These are phyloP conservation scores for Trichonephila inaurata DNA, from an alignment of 1,140 invertebrate species.

Conservation along the genomic window DNA sequence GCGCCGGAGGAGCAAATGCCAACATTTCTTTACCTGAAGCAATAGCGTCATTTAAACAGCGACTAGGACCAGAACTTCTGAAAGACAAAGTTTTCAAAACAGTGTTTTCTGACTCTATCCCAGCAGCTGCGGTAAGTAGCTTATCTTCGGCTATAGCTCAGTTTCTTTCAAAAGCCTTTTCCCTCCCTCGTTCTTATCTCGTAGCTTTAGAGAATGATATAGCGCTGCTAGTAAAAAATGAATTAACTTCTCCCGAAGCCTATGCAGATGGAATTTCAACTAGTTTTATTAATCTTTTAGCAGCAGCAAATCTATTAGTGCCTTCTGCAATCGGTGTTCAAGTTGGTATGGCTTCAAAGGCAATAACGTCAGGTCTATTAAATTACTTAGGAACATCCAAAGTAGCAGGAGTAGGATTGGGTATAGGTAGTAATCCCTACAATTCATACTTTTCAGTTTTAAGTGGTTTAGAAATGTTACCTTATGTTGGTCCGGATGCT, in stretches of 20 bases:
- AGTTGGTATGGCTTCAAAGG: slow-evolving; percentile 60
- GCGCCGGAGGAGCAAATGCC: background rate
- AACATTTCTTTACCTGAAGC: background rate
- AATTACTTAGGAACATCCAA: slow-evolving; percentile 47
- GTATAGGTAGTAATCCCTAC: slow-evolving; percentile 57
- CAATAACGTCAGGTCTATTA: slow-evolving; percentile 43
- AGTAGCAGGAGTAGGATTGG: slow-evolving; percentile 58
- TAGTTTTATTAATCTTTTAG: slow-evolving; percentile 43
- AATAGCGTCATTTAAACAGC: slow-evolving; percentile 19
- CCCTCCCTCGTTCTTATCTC: slow-evolving; percentile 36
- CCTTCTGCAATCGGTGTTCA: slow-evolving; percentile 33
- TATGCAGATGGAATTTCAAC: slow-evolving; percentile 41
- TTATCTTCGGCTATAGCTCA: slow-evolving; percentile 46
- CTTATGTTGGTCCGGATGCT: slow-evolving; percentile 66
- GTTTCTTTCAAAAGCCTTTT: slow-evolving; percentile 60
- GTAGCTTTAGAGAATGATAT: slow-evolving; percentile 56
- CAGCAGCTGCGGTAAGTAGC: slow-evolving; percentile 23
- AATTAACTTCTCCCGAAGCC: background rate
- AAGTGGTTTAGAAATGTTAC: slow-evolving; percentile 65
- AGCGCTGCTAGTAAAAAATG: background rate
- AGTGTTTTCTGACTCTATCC: slow-evolving; percentile 52
- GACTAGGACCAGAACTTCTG: background rate
- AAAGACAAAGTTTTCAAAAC: slow-evolving; percentile 46
- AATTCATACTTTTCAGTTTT: slow-evolving; percentile 64
- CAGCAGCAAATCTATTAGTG: slow-evolving; percentile 14